Evolutionary conservation across 2,113 vertebrate species (phyloP).

Genomic region (Odocoileus virginianus): DNA sequence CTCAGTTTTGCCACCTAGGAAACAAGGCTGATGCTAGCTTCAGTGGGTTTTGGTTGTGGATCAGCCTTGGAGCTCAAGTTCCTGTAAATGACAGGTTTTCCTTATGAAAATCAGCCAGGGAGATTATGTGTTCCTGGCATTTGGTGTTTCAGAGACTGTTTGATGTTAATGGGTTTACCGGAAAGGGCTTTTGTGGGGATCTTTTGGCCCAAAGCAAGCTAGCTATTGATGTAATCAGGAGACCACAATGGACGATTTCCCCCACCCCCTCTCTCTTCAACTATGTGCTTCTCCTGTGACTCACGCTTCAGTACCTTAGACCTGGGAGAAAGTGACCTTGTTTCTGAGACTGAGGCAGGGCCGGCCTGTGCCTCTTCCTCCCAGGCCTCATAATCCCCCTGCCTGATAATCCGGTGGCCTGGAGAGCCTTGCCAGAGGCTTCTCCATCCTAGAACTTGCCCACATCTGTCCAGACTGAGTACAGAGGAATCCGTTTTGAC

Average conservation of each 20-base stretch:
- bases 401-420: neutral
- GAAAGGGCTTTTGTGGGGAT: constrained; percentile 51
- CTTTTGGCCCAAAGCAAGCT: neutral
- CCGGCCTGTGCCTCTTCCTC: neutral
- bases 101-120: constrained; percentile 9
- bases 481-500: neutral
- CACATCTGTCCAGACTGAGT: neutral
- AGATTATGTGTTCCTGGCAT: constrained; percentile 49
- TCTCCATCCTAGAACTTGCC: neutral
- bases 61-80: neutral
- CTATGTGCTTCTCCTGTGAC: constrained; percentile 18
- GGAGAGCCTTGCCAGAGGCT: neutral
- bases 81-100: constrained; percentile 56
- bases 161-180: constrained; percentile 57
- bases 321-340: neutral
- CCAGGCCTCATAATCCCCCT: neutral
- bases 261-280: neutral
- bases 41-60: neutral
- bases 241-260: constrained; percentile 44
- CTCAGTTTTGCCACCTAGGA: neutral
- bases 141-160: constrained; percentile 24
- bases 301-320: constrained; percentile 15
- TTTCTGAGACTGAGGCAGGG: neutral
- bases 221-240: constrained; percentile 58
- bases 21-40: neutral